Evolutionary conservation across 2,797 vertebrate species (phyloP).

Genomic region (Sebastes elongatus): DNA sequence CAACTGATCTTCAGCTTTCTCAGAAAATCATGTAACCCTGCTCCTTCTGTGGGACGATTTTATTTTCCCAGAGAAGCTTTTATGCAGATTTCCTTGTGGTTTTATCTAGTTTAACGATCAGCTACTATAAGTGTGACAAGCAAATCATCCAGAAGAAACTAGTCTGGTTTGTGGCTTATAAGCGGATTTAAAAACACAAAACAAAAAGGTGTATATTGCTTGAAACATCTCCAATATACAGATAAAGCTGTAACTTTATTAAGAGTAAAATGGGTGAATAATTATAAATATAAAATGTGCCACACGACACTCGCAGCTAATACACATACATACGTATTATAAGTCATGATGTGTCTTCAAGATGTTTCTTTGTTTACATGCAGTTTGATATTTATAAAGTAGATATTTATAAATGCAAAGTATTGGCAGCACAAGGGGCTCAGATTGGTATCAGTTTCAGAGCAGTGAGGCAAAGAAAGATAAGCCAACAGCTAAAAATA

Average conservation of each 20-base stretch:
- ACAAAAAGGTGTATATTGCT: not conserved
- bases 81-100: not conserved
- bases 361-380: not conserved
- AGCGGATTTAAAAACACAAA: not conserved
- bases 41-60: not conserved
- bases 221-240: not conserved
- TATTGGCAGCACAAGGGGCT: slow-evolving; percentile 2
- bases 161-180: not conserved
- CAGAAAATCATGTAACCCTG: not conserved
- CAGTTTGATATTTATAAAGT: not conserved
- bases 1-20: slow-evolving; percentile 17
- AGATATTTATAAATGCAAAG: slow-evolving; percentile 23
- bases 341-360: not conserved
- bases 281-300: not conserved
- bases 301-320: not conserved
- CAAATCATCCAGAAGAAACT: not conserved
- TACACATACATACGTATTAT: not conserved
- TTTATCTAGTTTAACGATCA: not conserved
- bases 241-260: not conserved
- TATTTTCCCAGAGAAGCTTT: not conserved
- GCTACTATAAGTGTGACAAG: not conserved
- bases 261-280: not conserved
- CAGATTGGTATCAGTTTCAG: slow-evolving; percentile 28
- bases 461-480: slow-evolving; percentile 3
- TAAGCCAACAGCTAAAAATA: slow-evolving; percentile 49